Base-by-base conservation (phyloP, 1,140 invertebrate species). In the Heliconius hewitsoni region DNA sequence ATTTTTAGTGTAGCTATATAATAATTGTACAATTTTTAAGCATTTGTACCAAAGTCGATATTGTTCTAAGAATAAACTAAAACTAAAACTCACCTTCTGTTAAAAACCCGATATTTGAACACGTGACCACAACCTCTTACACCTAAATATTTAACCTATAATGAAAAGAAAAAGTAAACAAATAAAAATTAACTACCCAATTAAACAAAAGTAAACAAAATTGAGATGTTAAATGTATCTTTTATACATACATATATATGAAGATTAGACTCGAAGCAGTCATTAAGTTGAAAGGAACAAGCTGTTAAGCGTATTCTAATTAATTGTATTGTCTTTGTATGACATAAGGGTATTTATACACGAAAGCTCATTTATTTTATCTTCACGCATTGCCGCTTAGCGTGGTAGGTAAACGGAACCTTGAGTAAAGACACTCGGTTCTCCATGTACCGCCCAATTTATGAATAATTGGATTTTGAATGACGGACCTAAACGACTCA, bases 291-390 rank as follows among this genome's bases (percentile, higher is more conserved):
- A 76, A 70, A 71, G 18, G 74, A 76, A 76, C 57, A 76, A 60
- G 23, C 74, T 50, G 74, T 76, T 46, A 37, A 76, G 74, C 23
- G 74, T 42, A 76, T 76, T 76, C 39, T 71, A 23, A 55, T 76
- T 71, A 76, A 71, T 76, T 76, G 71, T 76, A 76, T 70, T 76
- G 74, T 76, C 52, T 76, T 34, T 70, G 37, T 42, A 37, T 19
- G 42, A 16, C 6, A 70, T 70, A 76, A 76, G 74, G 74, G 23
- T 66, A 11, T 5, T 30, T 34, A 34, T 13, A 76, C 8, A 76
- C 37, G 37, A 39, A 39, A 72, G 39, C 11, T 16, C 72, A 11
- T 73, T 73, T 23, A 18, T 55, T 60, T 57, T 57, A 57, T 8
- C n/a, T 23, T 57, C 55, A 11, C 19, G n/a, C 55, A n/a, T 11